Evolutionary conservation across 2,797 vertebrate species (phyloP).

Genomic region (Sarcoramphus papa): DNA sequence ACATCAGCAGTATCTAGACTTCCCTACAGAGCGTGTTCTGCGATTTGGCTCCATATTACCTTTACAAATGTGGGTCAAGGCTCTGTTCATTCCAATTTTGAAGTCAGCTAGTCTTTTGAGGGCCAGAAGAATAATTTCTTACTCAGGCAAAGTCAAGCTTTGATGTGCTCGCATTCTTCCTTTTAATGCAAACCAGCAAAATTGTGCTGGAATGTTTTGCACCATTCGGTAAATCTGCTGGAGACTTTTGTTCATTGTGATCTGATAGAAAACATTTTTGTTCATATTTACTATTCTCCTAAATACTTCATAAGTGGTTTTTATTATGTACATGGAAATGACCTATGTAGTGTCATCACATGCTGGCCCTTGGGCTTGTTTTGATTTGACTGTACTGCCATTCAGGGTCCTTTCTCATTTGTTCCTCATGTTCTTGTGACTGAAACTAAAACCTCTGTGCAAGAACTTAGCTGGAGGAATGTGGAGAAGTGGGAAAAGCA

Average conservation of each 20-base stretch:
- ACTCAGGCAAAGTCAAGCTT: background rate
- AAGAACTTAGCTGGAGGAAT: background rate
- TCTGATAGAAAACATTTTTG: background rate
- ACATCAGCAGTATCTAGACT: background rate
- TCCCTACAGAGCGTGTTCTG: background rate
- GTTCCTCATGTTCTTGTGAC: background rate
- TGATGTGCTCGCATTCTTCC: background rate
- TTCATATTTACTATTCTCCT: background rate
- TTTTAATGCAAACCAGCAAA: slow-evolving; percentile 6
- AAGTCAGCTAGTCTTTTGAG: background rate
- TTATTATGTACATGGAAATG: background rate
- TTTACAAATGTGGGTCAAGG: background rate
- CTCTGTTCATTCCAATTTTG: background rate
- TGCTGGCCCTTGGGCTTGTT: background rate
- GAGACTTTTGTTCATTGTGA: background rate
- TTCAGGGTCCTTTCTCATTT: background rate
- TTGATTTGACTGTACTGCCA: background rate
- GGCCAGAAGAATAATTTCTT: background rate
- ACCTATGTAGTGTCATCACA: background rate
- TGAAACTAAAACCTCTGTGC: background rate
- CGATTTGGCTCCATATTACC: background rate
- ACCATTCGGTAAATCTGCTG: background rate
- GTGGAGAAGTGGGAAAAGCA: background rate
- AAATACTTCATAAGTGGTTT: background rate
- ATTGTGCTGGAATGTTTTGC: background rate